Conservation (phyloP, 2,797 vertebrate species). For the Galaxias olidus region DNA sequence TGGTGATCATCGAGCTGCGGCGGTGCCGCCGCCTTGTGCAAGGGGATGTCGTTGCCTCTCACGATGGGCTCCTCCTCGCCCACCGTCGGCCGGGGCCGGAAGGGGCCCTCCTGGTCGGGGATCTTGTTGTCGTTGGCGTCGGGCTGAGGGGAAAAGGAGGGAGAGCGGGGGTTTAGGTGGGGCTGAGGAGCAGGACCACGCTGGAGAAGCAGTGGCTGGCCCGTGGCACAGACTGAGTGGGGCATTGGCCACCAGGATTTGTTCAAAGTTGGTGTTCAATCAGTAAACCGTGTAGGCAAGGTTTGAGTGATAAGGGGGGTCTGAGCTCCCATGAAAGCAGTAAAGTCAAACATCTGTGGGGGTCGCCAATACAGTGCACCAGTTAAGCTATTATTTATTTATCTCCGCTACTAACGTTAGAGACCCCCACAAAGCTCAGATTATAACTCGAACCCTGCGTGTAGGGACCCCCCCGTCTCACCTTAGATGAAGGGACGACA, state of each 20-base stretch:
- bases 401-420: no score
- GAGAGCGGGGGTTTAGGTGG: background rate
- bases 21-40: constrained; percentile 17
- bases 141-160: constrained; percentile 42
- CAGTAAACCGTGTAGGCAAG: no score
- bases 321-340: no score
- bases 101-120: constrained; percentile 66
- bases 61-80: constrained; percentile 55
- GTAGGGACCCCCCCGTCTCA: constrained; percentile 31
- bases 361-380: no score
- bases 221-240: no score
- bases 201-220: background rate
- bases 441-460: no score
- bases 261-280: background rate
- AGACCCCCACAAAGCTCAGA: no score
- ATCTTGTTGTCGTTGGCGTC: constrained; percentile 77
- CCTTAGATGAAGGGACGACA: constrained; percentile 43
- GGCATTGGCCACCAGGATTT: no score
- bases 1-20: constrained; percentile 50
- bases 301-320: no score
- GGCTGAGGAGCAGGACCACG: background rate
- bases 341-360: no score
- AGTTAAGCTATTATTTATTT: no score
- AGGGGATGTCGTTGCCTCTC: constrained; percentile 76
- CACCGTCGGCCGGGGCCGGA: constrained; percentile 42